Evolutionary conservation across 2,113 vertebrate species (phyloP).

Genomic region (Riparia riparia): DNA sequence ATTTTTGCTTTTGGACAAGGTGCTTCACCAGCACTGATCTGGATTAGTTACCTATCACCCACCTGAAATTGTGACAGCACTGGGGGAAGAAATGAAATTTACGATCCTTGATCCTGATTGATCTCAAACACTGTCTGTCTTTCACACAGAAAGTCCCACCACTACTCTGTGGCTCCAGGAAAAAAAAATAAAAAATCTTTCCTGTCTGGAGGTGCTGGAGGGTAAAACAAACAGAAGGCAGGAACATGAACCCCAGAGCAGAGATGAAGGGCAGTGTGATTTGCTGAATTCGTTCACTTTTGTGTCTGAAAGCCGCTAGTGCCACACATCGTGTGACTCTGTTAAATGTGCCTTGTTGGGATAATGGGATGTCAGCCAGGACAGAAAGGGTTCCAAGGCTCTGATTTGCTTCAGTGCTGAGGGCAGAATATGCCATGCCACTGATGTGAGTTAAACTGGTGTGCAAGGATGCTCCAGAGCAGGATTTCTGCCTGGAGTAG

Average conservation of each 20-base stretch:
- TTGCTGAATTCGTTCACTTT: not conserved
- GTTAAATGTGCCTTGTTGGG: not conserved
- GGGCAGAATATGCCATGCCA: not conserved
- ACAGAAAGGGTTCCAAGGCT: not conserved
- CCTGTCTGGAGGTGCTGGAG: not conserved
- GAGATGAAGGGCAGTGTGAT: not conserved
- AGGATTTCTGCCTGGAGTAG: not conserved
- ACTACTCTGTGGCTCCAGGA: not conserved
- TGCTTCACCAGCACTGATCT: not conserved
- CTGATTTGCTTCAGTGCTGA: not conserved
- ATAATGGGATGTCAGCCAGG: not conserved
- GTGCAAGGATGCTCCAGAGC: not conserved
- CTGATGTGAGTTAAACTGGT: not conserved
- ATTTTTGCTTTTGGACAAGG: not conserved
- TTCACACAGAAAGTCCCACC: not conserved
- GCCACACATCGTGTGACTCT: not conserved
- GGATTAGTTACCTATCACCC: not conserved
- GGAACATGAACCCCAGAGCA: not conserved
- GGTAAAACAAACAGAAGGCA: not conserved
- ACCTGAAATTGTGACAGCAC: not conserved
- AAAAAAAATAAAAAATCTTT: not conserved
- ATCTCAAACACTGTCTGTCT: not conserved
- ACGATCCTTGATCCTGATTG: not conserved
- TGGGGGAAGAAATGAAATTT: not conserved
- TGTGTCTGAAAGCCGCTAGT: not conserved